Conservation (phyloP, 2,888 invertebrate species). For the Thymelicus sylvestris region DNA sequence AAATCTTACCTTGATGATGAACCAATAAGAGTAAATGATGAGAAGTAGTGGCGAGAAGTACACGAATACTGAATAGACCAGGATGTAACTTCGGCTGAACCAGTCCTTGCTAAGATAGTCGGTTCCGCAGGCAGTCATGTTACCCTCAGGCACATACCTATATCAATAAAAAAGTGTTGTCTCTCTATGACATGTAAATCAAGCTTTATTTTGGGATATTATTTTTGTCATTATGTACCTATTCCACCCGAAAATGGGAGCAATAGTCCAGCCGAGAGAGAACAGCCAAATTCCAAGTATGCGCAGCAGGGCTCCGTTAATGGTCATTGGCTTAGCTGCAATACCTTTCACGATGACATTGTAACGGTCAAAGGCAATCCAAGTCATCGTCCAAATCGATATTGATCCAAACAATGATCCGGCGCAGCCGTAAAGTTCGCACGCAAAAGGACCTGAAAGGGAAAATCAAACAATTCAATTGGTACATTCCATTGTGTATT, state of each 20-base stretch:
- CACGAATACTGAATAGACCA: constrained; percentile 91
- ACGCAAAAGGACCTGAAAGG: constrained; percentile 89
- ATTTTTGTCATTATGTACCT: constrained; percentile 70
- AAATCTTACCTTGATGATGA: constrained; percentile 89
- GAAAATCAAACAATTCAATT: constrained; percentile 7
- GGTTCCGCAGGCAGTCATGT: constrained; percentile 96
- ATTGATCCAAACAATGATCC: constrained; percentile 95
- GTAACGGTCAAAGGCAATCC: constrained; percentile 96
- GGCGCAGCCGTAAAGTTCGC: constrained; percentile 93
- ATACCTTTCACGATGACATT: constrained; percentile 97
- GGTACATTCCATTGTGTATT: not conserved
- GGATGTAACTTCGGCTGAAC: constrained; percentile 91
- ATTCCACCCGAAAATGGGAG: constrained; percentile 95
- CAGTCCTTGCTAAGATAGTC: constrained; percentile 92
- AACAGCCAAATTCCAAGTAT: constrained; percentile 92
- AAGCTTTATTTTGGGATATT: not conserved
- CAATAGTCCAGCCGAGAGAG: constrained; percentile 91
- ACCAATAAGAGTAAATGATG: constrained; percentile 95
- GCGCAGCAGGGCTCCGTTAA: constrained; percentile 90
- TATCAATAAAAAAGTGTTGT: constrained; percentile 22
- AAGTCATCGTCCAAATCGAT: constrained; percentile 97
- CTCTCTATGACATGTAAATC: not conserved
- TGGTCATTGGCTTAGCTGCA: constrained; percentile 93
- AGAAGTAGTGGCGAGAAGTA: constrained; percentile 91
- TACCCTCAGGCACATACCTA: constrained; percentile 96